These are phyloP conservation scores for Zaprionus inermis DNA, from an alignment of 1,140 invertebrate genomes.

Conservation along the genomic window DNA sequence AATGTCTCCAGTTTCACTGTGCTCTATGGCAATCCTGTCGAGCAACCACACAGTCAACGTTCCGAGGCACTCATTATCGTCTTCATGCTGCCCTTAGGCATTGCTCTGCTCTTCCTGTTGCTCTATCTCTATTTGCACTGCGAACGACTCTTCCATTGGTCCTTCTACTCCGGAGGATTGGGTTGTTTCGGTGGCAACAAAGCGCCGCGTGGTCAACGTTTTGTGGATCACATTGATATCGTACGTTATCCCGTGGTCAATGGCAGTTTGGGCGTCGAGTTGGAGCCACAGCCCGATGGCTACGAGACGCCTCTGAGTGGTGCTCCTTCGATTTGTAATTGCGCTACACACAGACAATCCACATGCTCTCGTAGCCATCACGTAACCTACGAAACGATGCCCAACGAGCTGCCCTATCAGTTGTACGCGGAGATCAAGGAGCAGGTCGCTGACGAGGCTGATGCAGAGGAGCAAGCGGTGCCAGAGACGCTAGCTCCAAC, in stretches of 20 bases:
- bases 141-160: constrained; percentile 76
- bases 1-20: constrained; percentile 73
- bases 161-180: constrained; percentile 62
- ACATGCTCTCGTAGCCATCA: constrained; percentile 62
- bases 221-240: constrained; percentile 77
- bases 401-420: constrained; percentile 64
- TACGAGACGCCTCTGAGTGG: constrained; percentile 77
- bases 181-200: constrained; percentile 60
- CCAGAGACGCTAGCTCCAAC: constrained; percentile 9
- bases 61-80: constrained; percentile 73
- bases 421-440: constrained; percentile 77
- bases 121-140: constrained; percentile 79
- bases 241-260: constrained; percentile 70
- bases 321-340: constrained; percentile 70
- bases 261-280: constrained; percentile 35
- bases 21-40: constrained; percentile 68
- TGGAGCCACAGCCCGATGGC: constrained; percentile 53
- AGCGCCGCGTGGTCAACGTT: constrained; percentile 26
- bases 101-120: constrained; percentile 71
- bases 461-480: neutral
- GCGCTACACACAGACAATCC: constrained; percentile 50
- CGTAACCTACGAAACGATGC: constrained; percentile 72
- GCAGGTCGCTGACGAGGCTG: neutral
- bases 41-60: constrained; percentile 69
- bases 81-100: constrained; percentile 76